Percentiles rank a stretch among this genome's conserved stretches.
Evolutionary conservation across 2,888 invertebrate species (phyloP).

Genomic region (Chouioia cunea): DNA sequence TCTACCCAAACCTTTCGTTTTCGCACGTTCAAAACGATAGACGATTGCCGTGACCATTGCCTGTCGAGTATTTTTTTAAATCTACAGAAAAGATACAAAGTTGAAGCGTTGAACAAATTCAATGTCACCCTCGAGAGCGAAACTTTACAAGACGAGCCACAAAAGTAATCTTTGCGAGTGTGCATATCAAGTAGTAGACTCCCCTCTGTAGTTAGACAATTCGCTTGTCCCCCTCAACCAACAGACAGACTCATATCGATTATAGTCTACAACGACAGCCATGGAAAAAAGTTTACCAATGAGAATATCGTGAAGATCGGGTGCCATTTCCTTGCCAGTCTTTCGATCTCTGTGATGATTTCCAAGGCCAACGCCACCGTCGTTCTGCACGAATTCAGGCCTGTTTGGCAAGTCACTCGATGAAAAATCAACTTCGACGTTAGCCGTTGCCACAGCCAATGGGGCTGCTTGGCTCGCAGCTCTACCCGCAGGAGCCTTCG

Average conservation of each 20-base stretch:
- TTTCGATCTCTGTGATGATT: slow-evolving; percentile 73
- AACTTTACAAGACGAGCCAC: neutral
- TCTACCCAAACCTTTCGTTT: too few species aligned
- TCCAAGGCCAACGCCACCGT: slow-evolving; percentile 75
- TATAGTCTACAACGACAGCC: too few species aligned
- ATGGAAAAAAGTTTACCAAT: slow-evolving; percentile 71
- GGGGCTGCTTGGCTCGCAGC: slow-evolving; percentile 64
- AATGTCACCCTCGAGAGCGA: too few species aligned
- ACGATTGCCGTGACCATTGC: too few species aligned
- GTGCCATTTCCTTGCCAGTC: slow-evolving; percentile 73
- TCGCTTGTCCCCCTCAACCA: too few species aligned
- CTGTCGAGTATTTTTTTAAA: too few species aligned
- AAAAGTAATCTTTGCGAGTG: neutral
- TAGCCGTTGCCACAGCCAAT: slow-evolving; percentile 84
- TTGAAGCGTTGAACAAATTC: too few species aligned
- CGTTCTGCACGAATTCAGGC: slow-evolving; percentile 90
- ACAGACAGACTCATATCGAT: too few species aligned
- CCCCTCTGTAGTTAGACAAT: too few species aligned
- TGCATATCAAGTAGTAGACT: too few species aligned
- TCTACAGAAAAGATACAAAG: too few species aligned
- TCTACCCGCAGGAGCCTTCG: slow-evolving; percentile 52
- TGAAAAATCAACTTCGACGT: slow-evolving; percentile 90
- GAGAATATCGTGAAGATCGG: slow-evolving; percentile 82
- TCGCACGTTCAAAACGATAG: too few species aligned
- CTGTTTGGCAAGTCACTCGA: slow-evolving; percentile 79